phyloP scores from a whole-genome alignment of 2,888 invertebrate species.

The Apamea sordens region DNA sequence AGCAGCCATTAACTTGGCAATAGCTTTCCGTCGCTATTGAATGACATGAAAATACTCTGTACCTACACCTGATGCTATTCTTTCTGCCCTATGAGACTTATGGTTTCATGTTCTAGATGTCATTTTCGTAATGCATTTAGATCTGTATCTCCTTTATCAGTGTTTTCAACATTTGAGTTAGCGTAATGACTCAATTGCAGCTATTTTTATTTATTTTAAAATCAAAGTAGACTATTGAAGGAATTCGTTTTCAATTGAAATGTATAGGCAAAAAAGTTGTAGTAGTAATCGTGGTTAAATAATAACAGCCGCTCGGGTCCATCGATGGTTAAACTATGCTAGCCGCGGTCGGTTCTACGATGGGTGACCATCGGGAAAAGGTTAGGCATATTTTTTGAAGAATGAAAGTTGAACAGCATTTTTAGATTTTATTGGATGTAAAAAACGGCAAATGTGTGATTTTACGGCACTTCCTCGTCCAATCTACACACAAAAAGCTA shows the following conservation, averaged over 20 bases:
- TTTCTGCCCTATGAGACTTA: constrained; percentile 9
- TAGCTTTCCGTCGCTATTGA: constrained; percentile 51
- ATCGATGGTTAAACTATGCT: background rate
- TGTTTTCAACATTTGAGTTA: background rate
- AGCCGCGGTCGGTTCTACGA: background rate
- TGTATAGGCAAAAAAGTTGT: background rate
- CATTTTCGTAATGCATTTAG: constrained; percentile 1
- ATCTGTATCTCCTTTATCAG: background rate
- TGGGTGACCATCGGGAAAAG: background rate
- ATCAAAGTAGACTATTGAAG: background rate
- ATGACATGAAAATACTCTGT: constrained; percentile 42
- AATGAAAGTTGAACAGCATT: background rate
- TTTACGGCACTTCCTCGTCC: background rate
- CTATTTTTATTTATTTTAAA: background rate
- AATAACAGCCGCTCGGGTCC: background rate
- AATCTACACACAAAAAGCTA: background rate
- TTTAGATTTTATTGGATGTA: background rate
- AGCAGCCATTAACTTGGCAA: constrained; percentile 57
- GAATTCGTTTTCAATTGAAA: background rate
- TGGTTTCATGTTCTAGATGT: constrained; percentile 21
- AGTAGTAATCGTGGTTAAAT: background rate
- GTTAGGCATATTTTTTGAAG: background rate
- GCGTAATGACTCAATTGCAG: background rate
- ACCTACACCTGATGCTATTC: constrained; percentile 52
- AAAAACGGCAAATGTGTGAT: background rate